Evolutionary conservation across 2,888 invertebrate genomes (phyloP).

Genomic region (Dendrolimus pini): DNA sequence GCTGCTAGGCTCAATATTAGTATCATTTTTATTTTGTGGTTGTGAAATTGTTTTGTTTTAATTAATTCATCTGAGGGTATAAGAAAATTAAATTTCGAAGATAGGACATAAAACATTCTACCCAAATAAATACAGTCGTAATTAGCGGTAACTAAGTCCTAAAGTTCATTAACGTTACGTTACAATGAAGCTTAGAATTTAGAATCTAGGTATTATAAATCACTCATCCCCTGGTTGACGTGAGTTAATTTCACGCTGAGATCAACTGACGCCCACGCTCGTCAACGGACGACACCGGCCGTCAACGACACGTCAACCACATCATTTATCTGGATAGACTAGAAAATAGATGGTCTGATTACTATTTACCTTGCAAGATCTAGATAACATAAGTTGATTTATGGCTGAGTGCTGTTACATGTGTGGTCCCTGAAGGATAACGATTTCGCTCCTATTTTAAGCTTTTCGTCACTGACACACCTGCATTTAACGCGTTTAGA

Average conservation of each 20-base stretch:
- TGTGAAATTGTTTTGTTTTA: too few relatives aligned
- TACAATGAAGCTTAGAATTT: not conserved
- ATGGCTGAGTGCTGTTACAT: not conserved
- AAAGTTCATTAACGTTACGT: not conserved
- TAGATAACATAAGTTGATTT: not conserved
- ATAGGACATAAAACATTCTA: too few relatives aligned
- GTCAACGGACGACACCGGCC: not conserved
- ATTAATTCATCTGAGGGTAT: too few relatives aligned
- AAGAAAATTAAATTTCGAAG: too few relatives aligned
- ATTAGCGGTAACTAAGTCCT: not conserved
- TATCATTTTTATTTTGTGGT: too few relatives aligned
- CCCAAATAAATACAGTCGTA: too few relatives aligned
- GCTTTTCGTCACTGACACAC: too few relatives aligned
- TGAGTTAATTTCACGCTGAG: slow-evolving; percentile 26
- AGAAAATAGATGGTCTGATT: slow-evolving; percentile 1
- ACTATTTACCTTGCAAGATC: slow-evolving; percentile 7
- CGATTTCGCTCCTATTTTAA: too few relatives aligned
- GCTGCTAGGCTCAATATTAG: not conserved
- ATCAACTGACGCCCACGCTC: not conserved
- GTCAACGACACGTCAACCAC: not conserved
- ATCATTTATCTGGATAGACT: not conserved
- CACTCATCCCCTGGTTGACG: not conserved
- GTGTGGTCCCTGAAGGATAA: not conserved
- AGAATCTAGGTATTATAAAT: not conserved
- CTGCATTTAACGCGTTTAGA: too few relatives aligned